These are phyloP conservation scores for Ochotona princeps DNA, from an alignment of 2,113 vertebrate species.

Conservation along the genomic window DNA sequence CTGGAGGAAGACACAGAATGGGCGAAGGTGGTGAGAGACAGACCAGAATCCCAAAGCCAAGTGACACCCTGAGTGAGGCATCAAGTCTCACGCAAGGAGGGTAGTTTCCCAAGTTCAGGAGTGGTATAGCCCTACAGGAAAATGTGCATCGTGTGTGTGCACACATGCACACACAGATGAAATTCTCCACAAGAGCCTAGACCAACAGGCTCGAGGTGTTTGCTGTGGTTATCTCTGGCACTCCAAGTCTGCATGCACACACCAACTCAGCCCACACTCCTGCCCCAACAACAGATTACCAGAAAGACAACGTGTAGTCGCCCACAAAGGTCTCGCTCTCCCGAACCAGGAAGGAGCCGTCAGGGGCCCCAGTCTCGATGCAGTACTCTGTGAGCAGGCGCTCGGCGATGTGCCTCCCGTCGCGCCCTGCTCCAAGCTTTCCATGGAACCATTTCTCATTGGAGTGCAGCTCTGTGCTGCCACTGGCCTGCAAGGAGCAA, in stretches of 20 bases:
- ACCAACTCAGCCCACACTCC: fast-evolving
- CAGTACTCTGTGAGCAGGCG: slow-evolving; percentile 96
- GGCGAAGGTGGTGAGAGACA: neutral
- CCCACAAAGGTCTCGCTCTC: slow-evolving; percentile 99
- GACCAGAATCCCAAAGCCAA: neutral
- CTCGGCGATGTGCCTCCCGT: slow-evolving; percentile 97
- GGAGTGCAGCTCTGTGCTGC: slow-evolving; percentile 95
- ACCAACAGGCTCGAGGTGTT: neutral
- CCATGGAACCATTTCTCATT: slow-evolving; percentile 98
- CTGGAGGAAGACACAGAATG: slow-evolving; percentile 80
- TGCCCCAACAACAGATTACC: slow-evolving; percentile 84
- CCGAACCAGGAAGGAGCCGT: slow-evolving; percentile 97
- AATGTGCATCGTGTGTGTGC: fast-evolving
- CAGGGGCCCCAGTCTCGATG: slow-evolving; percentile 94
- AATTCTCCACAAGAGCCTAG: neutral
- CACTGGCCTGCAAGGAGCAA: slow-evolving; percentile 85
- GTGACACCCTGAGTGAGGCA: fast-evolving
- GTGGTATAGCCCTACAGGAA: neutral
- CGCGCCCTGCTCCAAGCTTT: slow-evolving; percentile 95
- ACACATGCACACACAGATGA: fast-evolving
- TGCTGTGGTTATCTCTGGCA: neutral
- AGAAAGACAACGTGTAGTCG: slow-evolving; percentile 99
- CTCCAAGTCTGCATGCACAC: fast-evolving
- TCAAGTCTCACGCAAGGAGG: neutral
- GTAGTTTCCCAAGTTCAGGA: neutral